Evolutionary conservation across 2,888 invertebrate species (phyloP).

Genomic region (Alitta virens): DNA sequence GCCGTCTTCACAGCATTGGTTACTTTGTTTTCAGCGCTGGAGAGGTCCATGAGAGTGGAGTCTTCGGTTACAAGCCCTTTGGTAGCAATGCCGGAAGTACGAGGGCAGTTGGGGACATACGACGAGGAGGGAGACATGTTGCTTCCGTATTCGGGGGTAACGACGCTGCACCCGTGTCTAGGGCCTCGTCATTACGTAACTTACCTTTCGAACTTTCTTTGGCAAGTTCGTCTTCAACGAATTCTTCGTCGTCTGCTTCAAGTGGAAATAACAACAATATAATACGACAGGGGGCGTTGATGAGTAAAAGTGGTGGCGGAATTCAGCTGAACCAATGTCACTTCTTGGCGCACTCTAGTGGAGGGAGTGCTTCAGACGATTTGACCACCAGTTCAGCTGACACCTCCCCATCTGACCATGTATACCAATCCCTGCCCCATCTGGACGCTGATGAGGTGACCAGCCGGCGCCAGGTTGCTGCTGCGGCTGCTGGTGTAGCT

Average conservation of each 20-base stretch:
- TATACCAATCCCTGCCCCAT: too few species aligned
- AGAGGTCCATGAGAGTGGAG: slow-evolving; percentile 20
- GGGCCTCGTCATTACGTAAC: not conserved
- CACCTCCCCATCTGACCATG: too few species aligned
- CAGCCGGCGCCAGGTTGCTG: not conserved
- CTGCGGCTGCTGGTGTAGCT: not conserved
- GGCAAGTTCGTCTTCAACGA: not conserved
- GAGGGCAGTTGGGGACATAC: not conserved
- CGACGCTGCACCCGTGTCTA: not conserved
- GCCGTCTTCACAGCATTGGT: too few species aligned
- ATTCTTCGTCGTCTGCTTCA: not conserved
- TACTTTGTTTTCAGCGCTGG: slow-evolving; percentile 8
- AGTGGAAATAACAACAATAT: not conserved
- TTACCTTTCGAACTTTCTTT: too few species aligned
- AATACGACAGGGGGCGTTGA: not conserved
- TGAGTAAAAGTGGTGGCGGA: not conserved
- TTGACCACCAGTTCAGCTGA: too few species aligned
- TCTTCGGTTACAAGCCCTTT: slow-evolving; percentile 26
- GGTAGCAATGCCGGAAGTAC: not conserved
- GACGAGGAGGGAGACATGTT: not conserved
- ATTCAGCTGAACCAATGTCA: slow-evolving; percentile 20
- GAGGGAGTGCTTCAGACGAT: too few species aligned
- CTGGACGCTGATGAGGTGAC: too few species aligned
- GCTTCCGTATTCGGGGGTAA: not conserved
- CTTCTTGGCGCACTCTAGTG: slow-evolving; percentile 5